Base-by-base conservation (phyloP, 1,140 invertebrate species). In the Brachionus sp. region DNA sequence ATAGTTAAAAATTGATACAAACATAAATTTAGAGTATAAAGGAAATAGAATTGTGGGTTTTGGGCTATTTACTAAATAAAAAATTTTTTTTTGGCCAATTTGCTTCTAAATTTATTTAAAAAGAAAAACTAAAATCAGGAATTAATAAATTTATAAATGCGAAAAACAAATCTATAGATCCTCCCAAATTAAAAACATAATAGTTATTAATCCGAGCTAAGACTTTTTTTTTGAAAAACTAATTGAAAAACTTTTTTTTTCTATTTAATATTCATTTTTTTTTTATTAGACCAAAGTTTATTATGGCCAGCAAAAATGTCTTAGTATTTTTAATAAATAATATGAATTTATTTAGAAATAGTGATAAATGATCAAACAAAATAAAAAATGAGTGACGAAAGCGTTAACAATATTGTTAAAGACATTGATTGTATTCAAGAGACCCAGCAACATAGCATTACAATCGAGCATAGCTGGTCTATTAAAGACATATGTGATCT, bases 401-500 rank as follows among this genome's bases (percentile, higher is more conserved):
- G 42, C 33, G 25, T 75, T 16, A 46, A 39, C 12, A 33, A 75
- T 25, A 80, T 80, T 13, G 39, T 80, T 5, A 80, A 66, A 57
- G 77, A 57, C 12, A 80, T 80, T 29, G 77, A 80, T 23, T 57
- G 50, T 19, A 62, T 57, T 2, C 77, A 80, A 80, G 62, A 80
- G 19, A 80, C 77, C 5, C 77, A 80, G 25, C 77, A 80, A 23
- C 50, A 80, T 29, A 62, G 46, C 9, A 25, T 80, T 0, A 80
- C 50, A 12, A 80, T 80, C 42, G 77, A 80, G 25, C 77, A 80
- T 13, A 62, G 37, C 19, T 80, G 77, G 77, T 80, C 50, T 3
- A 57, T 80, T 19, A 80, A 42, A 25, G 50, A 66, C 12, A 62
- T 80, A 0, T 80, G 33, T 19, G 50, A 57, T 16, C 50, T 80